phyloP scores from a whole-genome alignment of 1,140 invertebrate genomes.

The Aphelenchoides besseyi region DNA sequence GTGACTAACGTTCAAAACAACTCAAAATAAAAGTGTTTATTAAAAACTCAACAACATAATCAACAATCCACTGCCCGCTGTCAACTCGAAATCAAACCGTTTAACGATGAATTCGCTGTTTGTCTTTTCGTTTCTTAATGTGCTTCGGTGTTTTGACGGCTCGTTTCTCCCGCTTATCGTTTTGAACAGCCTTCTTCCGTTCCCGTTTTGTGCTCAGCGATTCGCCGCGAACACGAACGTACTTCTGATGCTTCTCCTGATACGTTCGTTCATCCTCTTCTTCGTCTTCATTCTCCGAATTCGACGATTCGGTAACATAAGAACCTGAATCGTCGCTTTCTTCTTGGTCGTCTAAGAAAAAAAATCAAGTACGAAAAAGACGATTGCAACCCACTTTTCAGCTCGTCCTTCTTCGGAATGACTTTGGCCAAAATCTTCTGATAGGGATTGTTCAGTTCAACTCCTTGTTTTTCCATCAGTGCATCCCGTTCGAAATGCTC shows the following conservation, averaged over 20 bases:
- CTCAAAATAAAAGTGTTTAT: slow-evolving; percentile 4
- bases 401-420: slow-evolving; percentile 12
- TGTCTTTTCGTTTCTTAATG: slow-evolving; percentile 74
- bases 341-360: slow-evolving; percentile 36
- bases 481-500: slow-evolving; percentile 85
- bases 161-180: slow-evolving; percentile 82
- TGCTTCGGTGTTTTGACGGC: slow-evolving; percentile 84
- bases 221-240: slow-evolving; percentile 71
- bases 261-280: slow-evolving; percentile 26
- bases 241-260: slow-evolving; percentile 65
- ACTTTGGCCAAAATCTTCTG: slow-evolving; percentile 57
- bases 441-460: slow-evolving; percentile 67
- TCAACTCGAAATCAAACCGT: slow-evolving; percentile 10
- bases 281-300: slow-evolving; percentile 50
- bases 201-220: slow-evolving; percentile 78
- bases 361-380: slow-evolving; percentile 65
- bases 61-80: background rate
- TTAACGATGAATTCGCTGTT: slow-evolving; percentile 35
- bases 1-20: background rate
- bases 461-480: slow-evolving; percentile 73
- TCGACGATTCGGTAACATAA: slow-evolving; percentile 64
- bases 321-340: slow-evolving; percentile 62
- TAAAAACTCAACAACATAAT: background rate
- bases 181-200: slow-evolving; percentile 66
- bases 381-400: slow-evolving; percentile 12